Evolutionary conservation across 2,888 invertebrate genomes (phyloP).

Genomic region (Drosophila ochracea): DNA sequence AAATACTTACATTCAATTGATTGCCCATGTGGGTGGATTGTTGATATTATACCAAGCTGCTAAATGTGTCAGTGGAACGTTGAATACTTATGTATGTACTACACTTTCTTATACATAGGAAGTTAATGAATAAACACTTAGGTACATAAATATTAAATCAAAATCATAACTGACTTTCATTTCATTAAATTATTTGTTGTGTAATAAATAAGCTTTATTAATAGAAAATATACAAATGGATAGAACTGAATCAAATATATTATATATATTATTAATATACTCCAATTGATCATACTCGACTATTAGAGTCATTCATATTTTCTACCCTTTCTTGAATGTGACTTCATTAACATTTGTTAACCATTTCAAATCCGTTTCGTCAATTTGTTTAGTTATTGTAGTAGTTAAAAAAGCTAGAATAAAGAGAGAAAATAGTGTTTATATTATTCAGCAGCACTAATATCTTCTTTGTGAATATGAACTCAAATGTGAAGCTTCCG

Average conservation of each 20-base stretch:
- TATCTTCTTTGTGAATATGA: conserved; percentile 15
- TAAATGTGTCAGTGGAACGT: conserved; percentile 65
- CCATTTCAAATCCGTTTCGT: conserved; percentile 30
- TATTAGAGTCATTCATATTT: conserved; percentile 5
- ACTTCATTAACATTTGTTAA: conserved; percentile 33
- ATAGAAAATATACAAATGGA: neutral
- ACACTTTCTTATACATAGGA: conserved; percentile 26
- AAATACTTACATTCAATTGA: conserved; percentile 36
- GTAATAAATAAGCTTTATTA: neutral
- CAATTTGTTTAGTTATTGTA: conserved; percentile 6
- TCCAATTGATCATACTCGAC: neutral
- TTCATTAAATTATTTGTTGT: neutral
- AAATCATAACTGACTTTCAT: neutral
- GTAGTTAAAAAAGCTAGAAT: conserved; percentile 7
- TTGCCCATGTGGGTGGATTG: conserved; percentile 41
- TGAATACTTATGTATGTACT: neutral
- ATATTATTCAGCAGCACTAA: too few relatives aligned
- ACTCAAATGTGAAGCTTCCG: conserved; percentile 39
- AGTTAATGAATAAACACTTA: conserved; percentile 15
- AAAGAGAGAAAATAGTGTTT: neutral
- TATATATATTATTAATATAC: neutral
- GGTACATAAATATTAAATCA: neutral
- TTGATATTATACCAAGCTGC: conserved; percentile 50
- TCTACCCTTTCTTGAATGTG: conserved; percentile 13
- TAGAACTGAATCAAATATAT: neutral